phyloP scores from a whole-genome alignment of 2,797 vertebrate genomes.

The Lerista edwardsae region DNA sequence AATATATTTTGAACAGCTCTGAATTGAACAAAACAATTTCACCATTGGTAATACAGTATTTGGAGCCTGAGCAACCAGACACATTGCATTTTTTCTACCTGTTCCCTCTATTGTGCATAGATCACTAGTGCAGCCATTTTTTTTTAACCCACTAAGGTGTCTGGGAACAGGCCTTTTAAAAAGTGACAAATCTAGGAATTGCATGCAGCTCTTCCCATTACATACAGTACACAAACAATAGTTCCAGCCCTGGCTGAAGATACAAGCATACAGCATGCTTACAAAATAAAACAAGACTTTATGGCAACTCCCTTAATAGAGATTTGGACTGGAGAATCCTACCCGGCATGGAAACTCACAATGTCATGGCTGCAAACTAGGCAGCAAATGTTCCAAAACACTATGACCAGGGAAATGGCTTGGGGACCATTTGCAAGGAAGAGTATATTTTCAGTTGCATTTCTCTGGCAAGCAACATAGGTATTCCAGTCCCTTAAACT shows the following conservation, averaged over 20 bases:
- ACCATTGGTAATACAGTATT: neutral
- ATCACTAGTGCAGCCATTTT: neutral
- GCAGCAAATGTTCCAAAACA: too few relatives aligned
- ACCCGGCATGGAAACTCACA: neutral
- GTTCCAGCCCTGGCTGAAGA: neutral
- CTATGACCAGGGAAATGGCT: neutral
- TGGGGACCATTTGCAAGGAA: too few relatives aligned
- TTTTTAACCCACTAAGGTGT: neutral
- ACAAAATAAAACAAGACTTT: neutral
- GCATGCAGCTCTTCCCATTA: too few relatives aligned
- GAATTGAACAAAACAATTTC: neutral
- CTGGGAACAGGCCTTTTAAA: neutral
- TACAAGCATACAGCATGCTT: neutral
- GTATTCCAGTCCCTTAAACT: neutral
- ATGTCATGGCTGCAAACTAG: neutral
- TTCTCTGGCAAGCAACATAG: neutral
- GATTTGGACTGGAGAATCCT: neutral
- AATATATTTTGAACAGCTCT: neutral
- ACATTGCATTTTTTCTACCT: neutral
- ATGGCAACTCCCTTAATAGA: neutral
- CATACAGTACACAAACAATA: neutral
- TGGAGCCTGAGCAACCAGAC: neutral
- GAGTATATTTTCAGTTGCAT: neutral
- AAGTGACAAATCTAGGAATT: neutral
- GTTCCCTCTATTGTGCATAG: neutral